phyloP scores from a whole-genome alignment of 2,113 vertebrate species.

The Toxostoma redivivum region DNA sequence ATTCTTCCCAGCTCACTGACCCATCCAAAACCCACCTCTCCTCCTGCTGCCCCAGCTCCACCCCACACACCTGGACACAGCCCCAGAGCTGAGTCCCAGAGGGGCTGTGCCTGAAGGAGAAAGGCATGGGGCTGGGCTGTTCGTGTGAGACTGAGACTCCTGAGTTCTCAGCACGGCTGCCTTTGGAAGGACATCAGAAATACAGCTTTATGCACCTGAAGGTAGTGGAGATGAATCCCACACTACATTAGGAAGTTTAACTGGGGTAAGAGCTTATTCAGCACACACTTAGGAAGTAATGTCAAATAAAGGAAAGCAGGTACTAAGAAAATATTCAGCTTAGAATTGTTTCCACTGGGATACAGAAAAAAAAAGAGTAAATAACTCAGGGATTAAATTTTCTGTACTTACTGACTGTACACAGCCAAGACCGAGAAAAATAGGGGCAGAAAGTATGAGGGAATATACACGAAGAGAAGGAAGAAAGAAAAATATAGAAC shows the following conservation, averaged over 20 bases:
- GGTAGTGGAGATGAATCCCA: rapidly evolving
- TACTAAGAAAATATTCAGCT: neutral
- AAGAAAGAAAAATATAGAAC: neutral
- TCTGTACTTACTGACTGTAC: neutral
- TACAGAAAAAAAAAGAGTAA: neutral
- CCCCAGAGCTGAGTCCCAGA: neutral
- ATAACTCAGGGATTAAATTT: neutral
- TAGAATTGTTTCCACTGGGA: neutral
- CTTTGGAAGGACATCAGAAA: neutral
- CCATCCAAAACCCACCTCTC: rapidly evolving
- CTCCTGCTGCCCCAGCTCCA: neutral
- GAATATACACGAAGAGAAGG: neutral
- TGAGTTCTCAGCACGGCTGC: rapidly evolving
- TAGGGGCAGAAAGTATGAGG: neutral
- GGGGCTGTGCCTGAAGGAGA: neutral
- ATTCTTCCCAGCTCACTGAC: neutral
- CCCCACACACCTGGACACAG: neutral
- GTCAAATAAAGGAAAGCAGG: neutral
- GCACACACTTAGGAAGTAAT: neutral
- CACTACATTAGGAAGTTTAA: neutral
- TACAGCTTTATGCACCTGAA: neutral
- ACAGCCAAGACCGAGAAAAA: rapidly evolving
- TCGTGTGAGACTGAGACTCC: rapidly evolving
- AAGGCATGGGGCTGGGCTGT: no score
- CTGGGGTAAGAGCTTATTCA: neutral